Conservation (phyloP, 2,797 vertebrate genomes). For the Crocidura indochinensis region DNA sequence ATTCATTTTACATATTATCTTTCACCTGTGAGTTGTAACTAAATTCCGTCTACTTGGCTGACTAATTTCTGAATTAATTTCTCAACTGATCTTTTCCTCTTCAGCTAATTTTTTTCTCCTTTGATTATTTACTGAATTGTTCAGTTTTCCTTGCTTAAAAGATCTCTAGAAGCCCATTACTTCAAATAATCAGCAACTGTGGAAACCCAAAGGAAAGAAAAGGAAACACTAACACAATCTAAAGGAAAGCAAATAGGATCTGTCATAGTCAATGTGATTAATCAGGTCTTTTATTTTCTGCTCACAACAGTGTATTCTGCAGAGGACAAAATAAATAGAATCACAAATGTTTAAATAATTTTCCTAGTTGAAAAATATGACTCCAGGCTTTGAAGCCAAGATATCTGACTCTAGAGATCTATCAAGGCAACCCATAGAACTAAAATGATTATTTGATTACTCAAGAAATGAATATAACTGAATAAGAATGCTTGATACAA, state of each 20-base stretch:
- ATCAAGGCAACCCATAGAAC: not conserved
- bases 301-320: slow-evolving; percentile 23
- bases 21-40: slow-evolving; percentile 14
- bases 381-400: slow-evolving; percentile 36
- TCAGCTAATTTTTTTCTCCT: not conserved
- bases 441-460: not conserved
- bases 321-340: slow-evolving; percentile 38
- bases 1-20: not conserved
- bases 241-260: slow-evolving; percentile 18
- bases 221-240: not conserved
- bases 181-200: not conserved
- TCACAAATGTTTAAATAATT: slow-evolving; percentile 33
- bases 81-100: not conserved
- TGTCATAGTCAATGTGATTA: not conserved
- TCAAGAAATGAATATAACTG: not conserved
- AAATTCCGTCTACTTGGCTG: slow-evolving; percentile 11
- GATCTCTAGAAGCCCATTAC: slow-evolving; percentile 2
- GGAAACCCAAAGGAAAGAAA: slow-evolving; percentile 2
- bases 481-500: not conserved
- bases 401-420: not conserved
- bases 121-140: slow-evolving; percentile 42
- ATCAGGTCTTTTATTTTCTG: slow-evolving; percentile 28
- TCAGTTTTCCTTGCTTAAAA: not conserved
- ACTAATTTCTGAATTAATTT: not conserved
- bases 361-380: not conserved